phyloP scores from a whole-genome alignment of 2,797 vertebrate species.

The Chromobotia macracanthus region DNA sequence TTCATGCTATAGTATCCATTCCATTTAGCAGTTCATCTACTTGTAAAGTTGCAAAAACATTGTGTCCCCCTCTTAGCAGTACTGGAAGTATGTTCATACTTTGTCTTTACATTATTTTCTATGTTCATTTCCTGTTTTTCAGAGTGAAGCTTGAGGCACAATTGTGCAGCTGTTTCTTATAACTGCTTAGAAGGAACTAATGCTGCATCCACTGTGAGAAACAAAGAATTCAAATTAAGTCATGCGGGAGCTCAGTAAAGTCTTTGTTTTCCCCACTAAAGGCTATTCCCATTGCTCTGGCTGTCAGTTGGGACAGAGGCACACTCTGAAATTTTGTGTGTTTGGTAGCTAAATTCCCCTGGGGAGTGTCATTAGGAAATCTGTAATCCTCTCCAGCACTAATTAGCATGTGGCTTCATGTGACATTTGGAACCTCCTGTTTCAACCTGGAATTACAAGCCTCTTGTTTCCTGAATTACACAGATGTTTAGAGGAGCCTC shows the following conservation, averaged over 20 bases:
- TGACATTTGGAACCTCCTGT: slow-evolving; percentile 49
- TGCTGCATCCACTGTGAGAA: slow-evolving; percentile 49
- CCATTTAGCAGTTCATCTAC: too few species aligned
- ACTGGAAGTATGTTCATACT: too few species aligned
- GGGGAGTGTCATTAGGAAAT: slow-evolving; percentile 61
- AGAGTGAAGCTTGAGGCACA: too few species aligned
- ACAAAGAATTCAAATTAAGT: slow-evolving; percentile 60
- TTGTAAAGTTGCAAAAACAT: too few species aligned
- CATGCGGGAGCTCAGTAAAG: slow-evolving; percentile 57
- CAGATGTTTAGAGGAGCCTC: too few species aligned
- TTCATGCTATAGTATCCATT: too few species aligned
- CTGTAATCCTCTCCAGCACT: slow-evolving; percentile 63
- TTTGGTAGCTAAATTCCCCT: slow-evolving; percentile 57
- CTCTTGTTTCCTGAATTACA: slow-evolving; percentile 23
- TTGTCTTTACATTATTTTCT: too few species aligned
- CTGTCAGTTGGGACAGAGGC: slow-evolving; percentile 53
- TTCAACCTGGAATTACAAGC: slow-evolving; percentile 51
- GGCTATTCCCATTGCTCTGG: slow-evolving; percentile 51
- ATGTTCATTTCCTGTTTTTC: too few species aligned
- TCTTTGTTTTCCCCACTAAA: slow-evolving; percentile 59
- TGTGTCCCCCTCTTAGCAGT: too few species aligned
- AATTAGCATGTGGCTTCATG: slow-evolving; percentile 70
- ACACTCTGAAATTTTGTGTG: slow-evolving; percentile 48
- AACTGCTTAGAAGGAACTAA: slow-evolving; percentile 16
- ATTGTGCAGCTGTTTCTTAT: too few species aligned